phyloP scores from a whole-genome alignment of 2,113 vertebrate species.

The Meles meles region DNA sequence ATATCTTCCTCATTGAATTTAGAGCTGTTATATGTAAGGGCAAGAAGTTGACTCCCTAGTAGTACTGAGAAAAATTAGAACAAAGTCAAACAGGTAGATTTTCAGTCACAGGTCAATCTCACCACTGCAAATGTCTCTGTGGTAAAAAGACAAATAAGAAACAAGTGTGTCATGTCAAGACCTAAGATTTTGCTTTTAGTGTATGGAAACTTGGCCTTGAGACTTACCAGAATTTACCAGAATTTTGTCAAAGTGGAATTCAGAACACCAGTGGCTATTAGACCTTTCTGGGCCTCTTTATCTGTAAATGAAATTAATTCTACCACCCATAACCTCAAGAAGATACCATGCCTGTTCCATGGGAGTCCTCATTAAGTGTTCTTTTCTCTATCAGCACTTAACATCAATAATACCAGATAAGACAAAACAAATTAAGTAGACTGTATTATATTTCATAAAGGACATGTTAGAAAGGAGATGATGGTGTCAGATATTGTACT shows the following conservation, averaged over 20 bases:
- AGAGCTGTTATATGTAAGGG: constrained; percentile 42
- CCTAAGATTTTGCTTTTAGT: background rate
- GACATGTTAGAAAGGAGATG: background rate
- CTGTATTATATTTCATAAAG: background rate
- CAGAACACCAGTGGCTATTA: background rate
- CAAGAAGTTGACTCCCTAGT: constrained; percentile 39
- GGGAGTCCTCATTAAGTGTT: background rate
- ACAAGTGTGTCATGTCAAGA: background rate
- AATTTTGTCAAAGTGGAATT: background rate
- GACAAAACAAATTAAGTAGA: background rate
- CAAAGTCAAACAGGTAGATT: constrained; percentile 20
- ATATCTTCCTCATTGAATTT: constrained; percentile 65
- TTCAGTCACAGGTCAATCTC: background rate
- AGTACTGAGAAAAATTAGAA: constrained; percentile 28
- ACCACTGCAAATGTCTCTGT: background rate
- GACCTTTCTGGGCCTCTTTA: background rate
- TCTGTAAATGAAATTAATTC: background rate
- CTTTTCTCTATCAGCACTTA: background rate
- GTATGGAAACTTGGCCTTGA: background rate
- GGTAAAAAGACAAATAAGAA: background rate
- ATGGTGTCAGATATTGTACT: background rate
- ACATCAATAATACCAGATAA: background rate
- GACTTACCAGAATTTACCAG: background rate
- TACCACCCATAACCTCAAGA: background rate
- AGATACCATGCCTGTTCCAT: background rate